phyloP scores from a whole-genome alignment of 2,888 invertebrate species.

The Sicus ferrugineus region DNA sequence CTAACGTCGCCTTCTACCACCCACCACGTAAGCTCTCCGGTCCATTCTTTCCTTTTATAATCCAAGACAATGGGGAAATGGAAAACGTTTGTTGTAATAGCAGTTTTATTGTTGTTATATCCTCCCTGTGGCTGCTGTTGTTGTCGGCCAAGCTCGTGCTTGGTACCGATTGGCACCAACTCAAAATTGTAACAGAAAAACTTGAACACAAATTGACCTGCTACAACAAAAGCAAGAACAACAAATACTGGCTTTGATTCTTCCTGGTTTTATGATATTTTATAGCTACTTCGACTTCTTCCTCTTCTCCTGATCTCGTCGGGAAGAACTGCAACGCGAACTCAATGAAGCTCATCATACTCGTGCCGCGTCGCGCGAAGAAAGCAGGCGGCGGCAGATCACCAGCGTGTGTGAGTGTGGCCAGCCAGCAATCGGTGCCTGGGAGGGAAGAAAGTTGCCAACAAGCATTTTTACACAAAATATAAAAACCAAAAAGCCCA shows the following conservation, averaged over 20 bases:
- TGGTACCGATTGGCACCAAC: constrained; percentile 15
- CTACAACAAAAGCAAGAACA: neutral
- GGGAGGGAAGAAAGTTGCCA: constrained; percentile 4
- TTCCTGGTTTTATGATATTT: no score
- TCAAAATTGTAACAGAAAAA: neutral
- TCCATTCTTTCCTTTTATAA: neutral
- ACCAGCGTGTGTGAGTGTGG: neutral
- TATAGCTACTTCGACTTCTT: neutral
- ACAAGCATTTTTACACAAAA: neutral
- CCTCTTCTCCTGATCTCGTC: neutral
- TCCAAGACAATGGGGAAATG: neutral
- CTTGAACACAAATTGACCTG: neutral
- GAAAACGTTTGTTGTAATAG: neutral
- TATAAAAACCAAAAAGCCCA: neutral
- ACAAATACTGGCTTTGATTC: no score
- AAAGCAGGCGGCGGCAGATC: neutral
- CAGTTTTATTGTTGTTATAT: neutral
- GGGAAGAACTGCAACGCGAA: neutral
- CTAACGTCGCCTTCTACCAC: neutral
- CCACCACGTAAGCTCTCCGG: neutral
- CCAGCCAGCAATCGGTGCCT: neutral
- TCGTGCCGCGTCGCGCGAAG: neutral
- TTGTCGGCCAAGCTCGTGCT: neutral
- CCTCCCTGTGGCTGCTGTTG: no score
- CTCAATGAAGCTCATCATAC: neutral